These are phyloP conservation scores for Albula goreensis DNA, from an alignment of 2,113 vertebrate species.

Conservation along the genomic window DNA sequence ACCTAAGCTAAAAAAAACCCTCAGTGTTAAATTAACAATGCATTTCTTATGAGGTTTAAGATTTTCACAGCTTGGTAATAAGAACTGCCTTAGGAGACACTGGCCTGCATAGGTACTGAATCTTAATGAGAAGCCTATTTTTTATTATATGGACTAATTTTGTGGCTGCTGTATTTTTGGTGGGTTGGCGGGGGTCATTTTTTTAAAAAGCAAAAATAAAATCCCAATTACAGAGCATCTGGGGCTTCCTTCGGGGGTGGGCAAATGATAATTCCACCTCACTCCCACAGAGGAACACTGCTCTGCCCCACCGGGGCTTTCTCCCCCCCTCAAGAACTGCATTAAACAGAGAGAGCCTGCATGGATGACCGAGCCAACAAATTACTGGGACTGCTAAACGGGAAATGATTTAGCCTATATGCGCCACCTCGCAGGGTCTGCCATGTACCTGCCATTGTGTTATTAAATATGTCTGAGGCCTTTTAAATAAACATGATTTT, in stretches of 20 bases:
- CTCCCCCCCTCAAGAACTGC: constrained; percentile 65
- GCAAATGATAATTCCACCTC: constrained; percentile 46
- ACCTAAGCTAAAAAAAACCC: not conserved
- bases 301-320: constrained; percentile 61
- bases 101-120: constrained; percentile 11
- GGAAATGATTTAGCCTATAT: constrained; percentile 59
- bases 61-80: constrained; percentile 18
- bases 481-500: constrained; percentile 80
- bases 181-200: constrained; percentile 2
- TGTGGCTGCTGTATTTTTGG: constrained; percentile 41
- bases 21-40: constrained; percentile 22
- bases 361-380: constrained; percentile 82
- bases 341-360: constrained; percentile 80
- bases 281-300: constrained; percentile 57
- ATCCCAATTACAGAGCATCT: constrained; percentile 65
- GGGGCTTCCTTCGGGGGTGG: constrained; percentile 62
- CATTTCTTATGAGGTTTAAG: constrained; percentile 24
- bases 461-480: constrained; percentile 64
- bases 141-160: constrained; percentile 38
- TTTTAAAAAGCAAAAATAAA: constrained; percentile 51
- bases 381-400: constrained; percentile 76
- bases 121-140: not conserved
- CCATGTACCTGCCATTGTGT: constrained; percentile 64
- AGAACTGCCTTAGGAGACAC: not conserved
- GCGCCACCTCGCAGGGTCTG: constrained; percentile 47